A percentile compares a stretch with the other conserved stretches of the same genome.
Evolutionary conservation across 53 echinoderm and acorn worm genomes (phyloP).

Genomic region (Temnopleurus reevesii): DNA sequence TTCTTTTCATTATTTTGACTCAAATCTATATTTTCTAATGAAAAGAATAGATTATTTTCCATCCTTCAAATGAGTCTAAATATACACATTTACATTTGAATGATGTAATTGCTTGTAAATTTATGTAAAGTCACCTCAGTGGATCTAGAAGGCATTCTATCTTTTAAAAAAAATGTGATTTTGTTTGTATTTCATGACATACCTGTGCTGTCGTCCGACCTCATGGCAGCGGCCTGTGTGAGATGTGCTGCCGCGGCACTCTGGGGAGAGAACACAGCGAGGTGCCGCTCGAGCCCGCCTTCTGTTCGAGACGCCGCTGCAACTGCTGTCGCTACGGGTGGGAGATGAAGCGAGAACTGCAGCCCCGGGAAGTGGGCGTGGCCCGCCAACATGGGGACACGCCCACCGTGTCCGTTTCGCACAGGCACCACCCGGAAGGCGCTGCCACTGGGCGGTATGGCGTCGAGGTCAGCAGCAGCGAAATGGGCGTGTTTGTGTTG

Average conservation of each 20-base stretch:
- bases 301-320: constrained; percentile 19
- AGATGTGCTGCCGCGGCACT: constrained; percentile 57
- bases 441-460: constrained; percentile 67
- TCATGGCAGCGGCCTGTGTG: constrained; percentile 53
- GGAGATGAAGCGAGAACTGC: constrained; percentile 69
- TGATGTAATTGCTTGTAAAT: too few relatives aligned
- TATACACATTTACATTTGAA: too few relatives aligned
- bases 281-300: not conserved
- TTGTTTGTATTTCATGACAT: not conserved
- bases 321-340: constrained; percentile 60
- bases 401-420: constrained; percentile 66
- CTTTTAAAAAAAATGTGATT: too few relatives aligned
- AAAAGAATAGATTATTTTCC: too few relatives aligned
- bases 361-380: constrained; percentile 54
- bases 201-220: constrained; percentile 47
- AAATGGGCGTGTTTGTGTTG: constrained; percentile 56
- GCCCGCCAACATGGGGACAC: constrained; percentile 42
- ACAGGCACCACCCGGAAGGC: constrained; percentile 88
- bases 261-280: constrained; percentile 53
- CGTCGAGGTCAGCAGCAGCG: constrained; percentile 67
- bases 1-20: too few relatives aligned
- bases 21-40: too few relatives aligned
- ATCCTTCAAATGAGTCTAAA: too few relatives aligned
- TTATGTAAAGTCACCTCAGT: too few relatives aligned
- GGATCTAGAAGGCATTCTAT: too few relatives aligned